Percentiles rank a stretch among this genome's conserved stretches.
Evolutionary conservation across 2,888 invertebrate genomes (phyloP).

Genomic region (Platypus cylindrus): DNA sequence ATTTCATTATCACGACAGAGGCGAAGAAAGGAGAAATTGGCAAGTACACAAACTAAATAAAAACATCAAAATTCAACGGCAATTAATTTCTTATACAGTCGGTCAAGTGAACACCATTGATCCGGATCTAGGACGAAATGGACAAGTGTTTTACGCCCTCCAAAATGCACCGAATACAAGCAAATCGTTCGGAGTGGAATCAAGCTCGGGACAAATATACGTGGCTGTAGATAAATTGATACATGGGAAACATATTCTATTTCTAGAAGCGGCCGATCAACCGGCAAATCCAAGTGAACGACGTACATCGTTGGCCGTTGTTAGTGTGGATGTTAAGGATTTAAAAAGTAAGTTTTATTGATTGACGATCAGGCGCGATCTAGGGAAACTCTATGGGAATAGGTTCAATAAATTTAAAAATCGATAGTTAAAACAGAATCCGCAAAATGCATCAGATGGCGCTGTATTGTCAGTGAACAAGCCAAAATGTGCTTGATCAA

Average conservation of each 20-base stretch:
- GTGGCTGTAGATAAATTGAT: conserved; percentile 52
- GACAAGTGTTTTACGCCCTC: conserved; percentile 46
- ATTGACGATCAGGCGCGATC: too few species aligned
- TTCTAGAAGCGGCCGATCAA: conserved; percentile 74
- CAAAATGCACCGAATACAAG: conserved; percentile 31
- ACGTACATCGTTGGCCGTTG: conserved; percentile 71
- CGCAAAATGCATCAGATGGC: too few species aligned
- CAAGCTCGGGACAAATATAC: conserved; percentile 54
- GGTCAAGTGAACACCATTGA: conserved; percentile 73
- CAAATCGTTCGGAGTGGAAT: conserved; percentile 59
- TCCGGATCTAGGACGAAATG: conserved; percentile 67
- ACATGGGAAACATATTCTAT: conserved; percentile 64
- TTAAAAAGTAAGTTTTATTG: conserved; percentile 24
- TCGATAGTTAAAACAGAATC: too few species aligned
- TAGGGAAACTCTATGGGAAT: too few species aligned
- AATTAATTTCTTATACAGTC: conserved; percentile 11
- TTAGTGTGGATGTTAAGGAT: conserved; percentile 62
- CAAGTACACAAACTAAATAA: too few species aligned
- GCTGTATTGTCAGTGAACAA: too few species aligned
- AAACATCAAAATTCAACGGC: too few species aligned
- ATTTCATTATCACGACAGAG: conserved; percentile 57
- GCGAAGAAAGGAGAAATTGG: conserved; percentile 46
- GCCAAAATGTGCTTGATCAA: too few species aligned
- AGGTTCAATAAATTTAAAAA: too few species aligned
- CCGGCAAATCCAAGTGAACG: conserved; percentile 74